phyloP scores from a whole-genome alignment of 2,113 vertebrate species.

The Larimichthys polyactis region DNA sequence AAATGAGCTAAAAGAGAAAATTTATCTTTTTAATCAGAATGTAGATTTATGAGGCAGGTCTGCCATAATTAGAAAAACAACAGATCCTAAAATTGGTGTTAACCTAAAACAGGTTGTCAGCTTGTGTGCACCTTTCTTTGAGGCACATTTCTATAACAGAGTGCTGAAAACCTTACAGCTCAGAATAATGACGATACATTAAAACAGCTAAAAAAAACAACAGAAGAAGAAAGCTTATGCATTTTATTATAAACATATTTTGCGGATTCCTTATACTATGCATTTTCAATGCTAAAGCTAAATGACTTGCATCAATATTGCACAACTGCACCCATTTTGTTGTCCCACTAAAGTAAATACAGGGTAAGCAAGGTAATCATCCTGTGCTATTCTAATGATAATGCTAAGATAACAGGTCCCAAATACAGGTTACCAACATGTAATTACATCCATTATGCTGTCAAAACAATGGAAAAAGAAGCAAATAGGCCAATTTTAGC shows the following conservation, averaged over 20 bases:
- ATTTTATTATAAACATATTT: neutral
- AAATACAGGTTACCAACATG: slow-evolving; percentile 48
- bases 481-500: slow-evolving; percentile 20
- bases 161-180: neutral
- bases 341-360: slow-evolving; percentile 56
- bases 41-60: slow-evolving; percentile 1
- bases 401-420: slow-evolving; percentile 52
- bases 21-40: neutral
- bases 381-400: slow-evolving; percentile 52
- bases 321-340: slow-evolving; percentile 26
- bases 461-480: slow-evolving; percentile 41
- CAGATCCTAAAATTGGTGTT: neutral
- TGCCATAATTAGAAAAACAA: neutral
- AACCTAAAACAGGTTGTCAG: neutral
- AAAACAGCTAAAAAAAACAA: neutral
- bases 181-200: neutral
- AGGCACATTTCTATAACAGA: neutral
- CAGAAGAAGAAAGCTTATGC: neutral
- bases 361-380: slow-evolving; percentile 43
- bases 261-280: neutral
- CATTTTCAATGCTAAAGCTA: neutral
- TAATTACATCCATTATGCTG: slow-evolving; percentile 61
- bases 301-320: slow-evolving; percentile 22
- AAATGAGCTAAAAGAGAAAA: neutral
- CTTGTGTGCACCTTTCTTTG: neutral